Base-by-base conservation (phyloP, 2,888 invertebrate genomes). In the Sphaerolaimus hirsutus region DNA sequence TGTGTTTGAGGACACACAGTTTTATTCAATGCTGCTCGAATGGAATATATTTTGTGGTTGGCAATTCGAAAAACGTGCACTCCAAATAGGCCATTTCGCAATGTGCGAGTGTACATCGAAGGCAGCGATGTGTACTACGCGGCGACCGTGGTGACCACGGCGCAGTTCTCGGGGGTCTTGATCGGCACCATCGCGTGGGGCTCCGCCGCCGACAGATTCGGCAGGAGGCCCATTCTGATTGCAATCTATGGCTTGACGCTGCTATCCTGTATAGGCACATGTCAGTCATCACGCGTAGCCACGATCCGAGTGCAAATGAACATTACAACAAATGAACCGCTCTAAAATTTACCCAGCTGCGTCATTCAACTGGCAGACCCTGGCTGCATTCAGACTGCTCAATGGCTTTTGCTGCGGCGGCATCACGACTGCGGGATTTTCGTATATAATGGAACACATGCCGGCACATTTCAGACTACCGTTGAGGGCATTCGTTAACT, bases 361-460 rank as follows among this genome's bases (percentile, higher is more conserved):
- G n/a, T n/a, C n/a, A n/a, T n/a, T 47, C 12, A 44, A 41, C 25
- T 55, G 53, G 52, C 48, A 53, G 41, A 25, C 53, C n/a, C 44
- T 54, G 27, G 43, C 55, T 1, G 49, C 40, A n/a, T 44, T 47
- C 17, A 41, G 56, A 14, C 56, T 57, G 43, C 49, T 56, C 26
- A 48, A 56, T 26, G 57, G 57, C 27, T 47, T 58, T 10, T 51
- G 52, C 25, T 10, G 47, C 35, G 56, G 59, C 27, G 59, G 60
- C 38, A 54, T 55, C 21, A 49, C 60, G 10, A 59, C 58, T 10
- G 59, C 58, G 27, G 58, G 58, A 4, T 60, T 57, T 46, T 57
- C 60, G 14, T 59, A 56, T 47, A 58, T 59, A 21, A 61, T 61
- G 59, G 60, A 60, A 49, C 53, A 58, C 54, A 53, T 60, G n/a